phyloP scores from a whole-genome alignment of 2,888 invertebrate species.

The Homarus gammarus region DNA sequence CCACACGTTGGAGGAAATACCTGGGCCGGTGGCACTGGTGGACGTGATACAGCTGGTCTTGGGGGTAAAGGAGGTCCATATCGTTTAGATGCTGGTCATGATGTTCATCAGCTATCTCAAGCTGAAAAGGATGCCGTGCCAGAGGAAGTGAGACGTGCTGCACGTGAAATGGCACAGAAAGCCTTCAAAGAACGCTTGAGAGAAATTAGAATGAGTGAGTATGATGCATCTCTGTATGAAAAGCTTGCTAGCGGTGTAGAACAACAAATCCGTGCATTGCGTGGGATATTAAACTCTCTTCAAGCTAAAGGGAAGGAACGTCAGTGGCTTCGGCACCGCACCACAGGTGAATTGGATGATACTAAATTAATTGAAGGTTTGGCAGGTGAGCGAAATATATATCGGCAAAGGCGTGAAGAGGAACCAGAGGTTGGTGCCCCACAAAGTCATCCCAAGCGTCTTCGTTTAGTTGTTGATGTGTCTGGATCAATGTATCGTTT shows the following conservation, averaged over 20 bases:
- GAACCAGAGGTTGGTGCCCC: slow-evolving; percentile 93
- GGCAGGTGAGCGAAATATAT: slow-evolving; percentile 94
- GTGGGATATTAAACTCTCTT: slow-evolving; percentile 90
- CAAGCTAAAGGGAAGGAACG: slow-evolving; percentile 96
- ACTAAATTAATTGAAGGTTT: slow-evolving; percentile 94
- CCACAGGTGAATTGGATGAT: slow-evolving; percentile 96
- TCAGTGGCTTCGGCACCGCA: slow-evolving; percentile 96
- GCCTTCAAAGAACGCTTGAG: slow-evolving; percentile 91
- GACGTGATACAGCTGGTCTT: slow-evolving; percentile 93
- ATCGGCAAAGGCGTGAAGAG: slow-evolving; percentile 89
- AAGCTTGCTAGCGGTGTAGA: slow-evolving; percentile 88
- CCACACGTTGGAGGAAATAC: slow-evolving; percentile 98
- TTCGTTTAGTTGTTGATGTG: slow-evolving; percentile 93
- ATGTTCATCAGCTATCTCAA: slow-evolving; percentile 85
- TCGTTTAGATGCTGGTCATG: slow-evolving; percentile 90
- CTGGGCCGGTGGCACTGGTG: slow-evolving; percentile 91
- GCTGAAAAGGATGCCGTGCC: slow-evolving; percentile 94
- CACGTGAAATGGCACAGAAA: slow-evolving; percentile 94
- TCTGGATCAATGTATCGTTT: slow-evolving; percentile 98
- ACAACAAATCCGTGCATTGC: slow-evolving; percentile 87
- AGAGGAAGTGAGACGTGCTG: slow-evolving; percentile 91
- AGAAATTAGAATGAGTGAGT: slow-evolving; percentile 96
- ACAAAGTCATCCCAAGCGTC: slow-evolving; percentile 91
- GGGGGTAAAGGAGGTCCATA: slow-evolving; percentile 98
- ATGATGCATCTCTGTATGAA: slow-evolving; percentile 92